These are phyloP conservation scores for Larimichthys polyactis DNA, from an alignment of 2,113 vertebrate genomes.

Conservation along the genomic window DNA sequence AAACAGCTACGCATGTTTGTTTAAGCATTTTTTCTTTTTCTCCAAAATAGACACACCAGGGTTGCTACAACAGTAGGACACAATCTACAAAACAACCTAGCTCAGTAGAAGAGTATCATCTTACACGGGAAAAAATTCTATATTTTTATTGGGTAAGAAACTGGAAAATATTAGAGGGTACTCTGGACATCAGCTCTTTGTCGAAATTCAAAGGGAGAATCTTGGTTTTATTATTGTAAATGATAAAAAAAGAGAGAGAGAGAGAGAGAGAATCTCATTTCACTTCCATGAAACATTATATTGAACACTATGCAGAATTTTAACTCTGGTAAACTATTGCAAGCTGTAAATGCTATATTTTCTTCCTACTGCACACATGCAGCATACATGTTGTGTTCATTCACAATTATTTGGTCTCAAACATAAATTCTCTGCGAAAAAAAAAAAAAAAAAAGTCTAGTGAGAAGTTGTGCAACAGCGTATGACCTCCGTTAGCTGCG, in stretches of 20 bases:
- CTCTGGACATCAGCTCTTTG: constrained; percentile 42
- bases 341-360: not conserved
- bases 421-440: constrained; percentile 5
- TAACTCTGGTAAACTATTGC: not conserved
- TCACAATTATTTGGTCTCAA: not conserved
- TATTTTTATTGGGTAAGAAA: constrained; percentile 71
- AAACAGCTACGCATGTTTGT: constrained; percentile 73
- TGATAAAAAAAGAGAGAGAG: not conserved
- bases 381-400: not conserved
- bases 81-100: constrained; percentile 79
- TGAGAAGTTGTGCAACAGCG: not conserved
- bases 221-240: constrained; percentile 33
- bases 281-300: constrained; percentile 2
- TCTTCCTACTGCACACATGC: not conserved
- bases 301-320: not conserved
- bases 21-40: constrained; percentile 77
- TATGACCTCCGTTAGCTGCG: constrained; percentile 52
- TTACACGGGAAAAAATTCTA: constrained; percentile 68
- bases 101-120: constrained; percentile 73
- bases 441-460: not conserved
- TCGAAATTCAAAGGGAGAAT: constrained; percentile 44
- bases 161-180: constrained; percentile 74
- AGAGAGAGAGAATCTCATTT: not conserved
- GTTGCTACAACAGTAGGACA: constrained; percentile 84
- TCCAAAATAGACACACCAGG: constrained; percentile 76